phyloP scores from a whole-genome alignment of 1,140 invertebrate species.

The Atopsyche davidsoni region DNA sequence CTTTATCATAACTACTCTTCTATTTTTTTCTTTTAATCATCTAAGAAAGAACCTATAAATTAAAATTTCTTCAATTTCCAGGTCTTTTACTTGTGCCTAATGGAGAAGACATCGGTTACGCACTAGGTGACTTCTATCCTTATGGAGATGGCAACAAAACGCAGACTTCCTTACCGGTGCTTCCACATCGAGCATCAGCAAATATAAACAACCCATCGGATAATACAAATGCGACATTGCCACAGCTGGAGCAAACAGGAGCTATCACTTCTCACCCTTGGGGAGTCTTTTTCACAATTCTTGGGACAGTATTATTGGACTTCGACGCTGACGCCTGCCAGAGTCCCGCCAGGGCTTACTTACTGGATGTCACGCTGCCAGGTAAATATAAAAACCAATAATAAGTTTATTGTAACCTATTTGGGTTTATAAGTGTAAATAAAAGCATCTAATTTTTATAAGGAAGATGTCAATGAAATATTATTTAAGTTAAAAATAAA shows the following conservation, averaged over 20 bases:
- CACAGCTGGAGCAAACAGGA: neutral
- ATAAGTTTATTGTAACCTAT: no score
- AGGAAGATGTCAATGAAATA: no score
- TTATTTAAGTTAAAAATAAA: no score
- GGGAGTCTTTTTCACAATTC: conserved; percentile 86
- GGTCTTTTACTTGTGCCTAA: conserved; percentile 86
- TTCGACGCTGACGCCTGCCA: conserved; percentile 96
- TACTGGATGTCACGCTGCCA: conserved; percentile 86
- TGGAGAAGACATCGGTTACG: conserved; percentile 75
- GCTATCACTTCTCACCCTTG: conserved; percentile 61
- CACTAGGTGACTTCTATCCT: conserved; percentile 63
- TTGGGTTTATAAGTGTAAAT: no score
- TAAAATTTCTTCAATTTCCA: conserved; percentile 34
- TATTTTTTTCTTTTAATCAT: no score
- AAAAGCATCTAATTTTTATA: no score
- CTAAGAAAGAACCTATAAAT: no score
- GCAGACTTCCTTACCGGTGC: conserved; percentile 34
- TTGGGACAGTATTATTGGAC: conserved; percentile 90
- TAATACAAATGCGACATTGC: conserved; percentile 3
- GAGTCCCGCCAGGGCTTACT: conserved; percentile 85
- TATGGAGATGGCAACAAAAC: conserved; percentile 37
- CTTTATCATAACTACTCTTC: no score
- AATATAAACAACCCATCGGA: conserved; percentile 26
- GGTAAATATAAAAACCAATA: conserved; percentile 49
- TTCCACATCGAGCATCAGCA: conserved; percentile 39